These are phyloP conservation scores for Achatina immaculata DNA, from an alignment of 1,140 invertebrate genomes.

Conservation along the genomic window DNA sequence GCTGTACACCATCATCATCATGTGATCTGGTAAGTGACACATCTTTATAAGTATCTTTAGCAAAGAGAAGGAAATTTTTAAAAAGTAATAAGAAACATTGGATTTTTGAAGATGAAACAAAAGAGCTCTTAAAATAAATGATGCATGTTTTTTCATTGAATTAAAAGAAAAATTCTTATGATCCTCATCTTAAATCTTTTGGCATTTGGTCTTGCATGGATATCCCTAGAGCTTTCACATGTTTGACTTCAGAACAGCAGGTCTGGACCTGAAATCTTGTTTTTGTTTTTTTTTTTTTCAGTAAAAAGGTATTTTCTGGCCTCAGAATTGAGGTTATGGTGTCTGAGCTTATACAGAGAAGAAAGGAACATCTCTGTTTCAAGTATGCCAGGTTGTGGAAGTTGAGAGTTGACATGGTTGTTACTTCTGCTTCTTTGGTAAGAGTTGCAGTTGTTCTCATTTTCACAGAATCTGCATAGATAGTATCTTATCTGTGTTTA, in stretches of 20 bases:
- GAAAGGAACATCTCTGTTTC: constrained; percentile 2
- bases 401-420: not conserved
- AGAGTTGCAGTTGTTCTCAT: not conserved
- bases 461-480: not conserved
- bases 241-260: too few relatives aligned
- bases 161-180: too few relatives aligned
- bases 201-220: too few relatives aligned
- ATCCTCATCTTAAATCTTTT: too few relatives aligned
- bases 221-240: too few relatives aligned
- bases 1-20: not conserved
- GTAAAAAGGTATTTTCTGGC: not conserved
- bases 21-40: not conserved
- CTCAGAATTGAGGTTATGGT: constrained; percentile 12
- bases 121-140: too few relatives aligned
- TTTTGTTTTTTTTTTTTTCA: constrained; percentile 1
- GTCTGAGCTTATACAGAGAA: not conserved
- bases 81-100: too few relatives aligned
- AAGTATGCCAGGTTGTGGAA: constrained; percentile 30
- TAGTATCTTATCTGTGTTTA: constrained; percentile 16
- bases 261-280: too few relatives aligned
- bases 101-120: too few relatives aligned
- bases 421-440: constrained; percentile 15
- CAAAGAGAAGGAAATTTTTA: not conserved
- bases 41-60: not conserved
- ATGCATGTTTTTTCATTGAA: too few relatives aligned